phyloP scores from a whole-genome alignment of 2,797 vertebrate species.

The Threskiornis aethiopicus region DNA sequence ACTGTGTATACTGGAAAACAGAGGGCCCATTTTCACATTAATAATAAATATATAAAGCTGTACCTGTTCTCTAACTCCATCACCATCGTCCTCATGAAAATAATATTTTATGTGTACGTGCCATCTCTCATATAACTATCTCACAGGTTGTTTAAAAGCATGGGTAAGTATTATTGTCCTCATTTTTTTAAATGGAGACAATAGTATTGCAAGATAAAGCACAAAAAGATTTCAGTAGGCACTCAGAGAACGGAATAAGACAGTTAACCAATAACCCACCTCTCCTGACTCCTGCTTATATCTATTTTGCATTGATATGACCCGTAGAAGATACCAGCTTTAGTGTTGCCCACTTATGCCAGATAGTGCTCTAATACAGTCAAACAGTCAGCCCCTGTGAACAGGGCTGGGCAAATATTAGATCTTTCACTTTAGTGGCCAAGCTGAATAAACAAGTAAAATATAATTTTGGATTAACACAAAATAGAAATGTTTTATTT shows the following conservation, averaged over 20 bases:
- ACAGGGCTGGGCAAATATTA: background rate
- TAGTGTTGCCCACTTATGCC: background rate
- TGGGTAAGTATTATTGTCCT: constrained; percentile 41
- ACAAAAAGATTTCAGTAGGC: background rate
- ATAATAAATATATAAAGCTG: constrained; percentile 53
- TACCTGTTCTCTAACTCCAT: constrained; percentile 28
- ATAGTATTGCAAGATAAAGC: background rate
- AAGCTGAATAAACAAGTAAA: background rate
- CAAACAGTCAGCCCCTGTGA: background rate
- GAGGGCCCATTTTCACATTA: constrained; percentile 49
- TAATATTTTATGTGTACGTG: background rate
- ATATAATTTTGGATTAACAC: background rate
- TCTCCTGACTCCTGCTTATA: background rate
- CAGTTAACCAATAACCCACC: background rate
- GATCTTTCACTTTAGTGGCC: background rate
- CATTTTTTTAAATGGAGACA: background rate
- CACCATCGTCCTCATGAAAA: background rate
- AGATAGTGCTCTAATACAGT: background rate
- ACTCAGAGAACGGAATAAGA: background rate
- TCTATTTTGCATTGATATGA: background rate
- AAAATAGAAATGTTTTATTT: background rate
- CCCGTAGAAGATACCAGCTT: background rate
- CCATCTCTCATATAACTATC: background rate
- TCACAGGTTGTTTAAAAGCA: background rate
- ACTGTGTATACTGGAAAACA: constrained; percentile 13